A percentile compares a stretch with the other conserved stretches of the same genome.
Evolutionary conservation across 2,797 vertebrate genomes (phyloP).

Genomic region (Kryptopterus vitreolus): DNA sequence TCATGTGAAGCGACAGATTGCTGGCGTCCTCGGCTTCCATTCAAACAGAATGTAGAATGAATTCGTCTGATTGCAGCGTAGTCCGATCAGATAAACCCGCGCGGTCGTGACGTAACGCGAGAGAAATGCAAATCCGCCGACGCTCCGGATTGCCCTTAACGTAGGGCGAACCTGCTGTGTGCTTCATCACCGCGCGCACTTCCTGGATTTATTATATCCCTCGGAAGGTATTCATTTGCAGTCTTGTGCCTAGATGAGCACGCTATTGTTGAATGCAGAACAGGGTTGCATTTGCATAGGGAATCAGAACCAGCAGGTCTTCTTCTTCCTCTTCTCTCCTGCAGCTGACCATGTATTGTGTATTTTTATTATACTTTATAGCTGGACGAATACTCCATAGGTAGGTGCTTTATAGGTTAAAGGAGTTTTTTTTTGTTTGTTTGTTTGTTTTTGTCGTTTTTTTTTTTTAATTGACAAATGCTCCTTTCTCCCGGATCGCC

Average conservation of each 20-base stretch:
- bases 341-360: background rate
- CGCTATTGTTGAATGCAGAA: background rate
- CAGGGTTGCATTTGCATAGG: slow-evolving; percentile 2
- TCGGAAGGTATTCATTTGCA: slow-evolving; percentile 27
- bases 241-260: background rate
- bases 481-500: slow-evolving; percentile 33
- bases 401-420: slow-evolving; percentile 35
- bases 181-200: slow-evolving; percentile 7
- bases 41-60: slow-evolving; percentile 55
- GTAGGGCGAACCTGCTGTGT: slow-evolving; percentile 21
- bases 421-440: too few species aligned
- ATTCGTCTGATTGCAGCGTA: slow-evolving; percentile 54
- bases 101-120: slow-evolving; percentile 47
- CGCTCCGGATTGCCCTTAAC: slow-evolving; percentile 31
- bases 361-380: background rate
- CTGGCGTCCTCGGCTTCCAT: slow-evolving; percentile 45
- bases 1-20: slow-evolving; percentile 44
- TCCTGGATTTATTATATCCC: slow-evolving; percentile 19
- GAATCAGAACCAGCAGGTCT: slow-evolving; percentile 8
- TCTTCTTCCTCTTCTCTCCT: background rate
- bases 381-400: slow-evolving; percentile 26
- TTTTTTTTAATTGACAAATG: slow-evolving; percentile 45
- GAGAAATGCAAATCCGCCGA: slow-evolving; percentile 44
- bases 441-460: too few species aligned
- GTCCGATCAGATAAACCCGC: slow-evolving; percentile 52